These are phyloP conservation scores for Ovibos moschatus DNA, from an alignment of 2,113 vertebrate species.

Conservation along the genomic window DNA sequence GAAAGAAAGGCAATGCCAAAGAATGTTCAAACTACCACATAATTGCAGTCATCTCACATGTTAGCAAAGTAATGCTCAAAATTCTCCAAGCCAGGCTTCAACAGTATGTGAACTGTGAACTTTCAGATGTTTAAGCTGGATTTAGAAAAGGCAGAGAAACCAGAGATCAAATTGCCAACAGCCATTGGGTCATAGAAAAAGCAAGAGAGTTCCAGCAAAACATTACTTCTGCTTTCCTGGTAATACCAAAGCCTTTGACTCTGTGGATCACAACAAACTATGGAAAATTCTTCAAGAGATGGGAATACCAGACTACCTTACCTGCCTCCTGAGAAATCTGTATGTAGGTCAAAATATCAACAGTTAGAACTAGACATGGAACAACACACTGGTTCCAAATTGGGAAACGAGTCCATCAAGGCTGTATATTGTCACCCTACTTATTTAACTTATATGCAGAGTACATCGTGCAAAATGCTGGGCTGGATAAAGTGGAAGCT, in stretches of 20 bases:
- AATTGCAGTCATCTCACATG: neutral
- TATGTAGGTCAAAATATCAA: neutral
- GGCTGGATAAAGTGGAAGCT: neutral
- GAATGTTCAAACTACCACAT: neutral
- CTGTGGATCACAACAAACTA: neutral
- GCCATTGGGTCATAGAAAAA: neutral
- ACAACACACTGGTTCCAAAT: neutral
- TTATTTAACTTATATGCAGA: neutral
- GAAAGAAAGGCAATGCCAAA: neutral
- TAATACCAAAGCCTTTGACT: neutral
- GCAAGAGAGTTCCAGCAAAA: neutral
- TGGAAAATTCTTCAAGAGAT: neutral
- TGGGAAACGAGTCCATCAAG: neutral
- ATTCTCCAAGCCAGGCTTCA: neutral
- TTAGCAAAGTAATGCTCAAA: neutral
- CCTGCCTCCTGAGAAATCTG: neutral
- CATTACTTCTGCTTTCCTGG: neutral
- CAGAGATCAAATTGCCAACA: neutral
- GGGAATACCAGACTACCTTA: neutral
- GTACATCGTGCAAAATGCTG: fast-evolving
- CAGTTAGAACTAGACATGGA: neutral
- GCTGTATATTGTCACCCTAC: neutral
- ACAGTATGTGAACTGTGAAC: neutral
- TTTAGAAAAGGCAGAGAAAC: neutral
- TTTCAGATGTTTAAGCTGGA: neutral